These are phyloP conservation scores for Pteropus alecto DNA, from an alignment of 2,113 vertebrate genomes.

Conservation along the genomic window DNA sequence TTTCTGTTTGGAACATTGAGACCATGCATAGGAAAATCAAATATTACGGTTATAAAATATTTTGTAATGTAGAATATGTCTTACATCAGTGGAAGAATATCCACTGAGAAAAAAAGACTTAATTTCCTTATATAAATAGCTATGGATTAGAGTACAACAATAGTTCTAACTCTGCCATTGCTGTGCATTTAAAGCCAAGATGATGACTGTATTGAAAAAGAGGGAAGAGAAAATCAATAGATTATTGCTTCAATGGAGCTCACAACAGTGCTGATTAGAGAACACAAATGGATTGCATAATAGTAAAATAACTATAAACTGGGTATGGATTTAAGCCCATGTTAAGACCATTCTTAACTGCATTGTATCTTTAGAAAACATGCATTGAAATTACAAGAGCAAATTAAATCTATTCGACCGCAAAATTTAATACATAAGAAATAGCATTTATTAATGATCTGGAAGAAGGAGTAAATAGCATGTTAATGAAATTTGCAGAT, in stretches of 20 bases:
- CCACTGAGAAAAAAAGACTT: slow-evolving; percentile 60
- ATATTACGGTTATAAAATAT: slow-evolving; percentile 50
- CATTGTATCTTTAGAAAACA: slow-evolving; percentile 76
- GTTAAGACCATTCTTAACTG: slow-evolving; percentile 73
- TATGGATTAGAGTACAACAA: slow-evolving; percentile 59
- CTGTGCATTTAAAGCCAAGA: slow-evolving; percentile 63
- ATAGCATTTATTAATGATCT: slow-evolving; percentile 77
- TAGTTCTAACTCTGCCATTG: slow-evolving; percentile 61
- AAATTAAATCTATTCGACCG: slow-evolving; percentile 79
- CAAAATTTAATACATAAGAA: slow-evolving; percentile 82
- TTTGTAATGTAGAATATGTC: slow-evolving; percentile 32
- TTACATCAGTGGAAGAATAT: slow-evolving; percentile 52
- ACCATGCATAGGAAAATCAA: slow-evolving; percentile 31
- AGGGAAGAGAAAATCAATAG: slow-evolving; percentile 60
- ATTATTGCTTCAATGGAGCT: slow-evolving; percentile 76
- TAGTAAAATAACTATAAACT: slow-evolving; percentile 73
- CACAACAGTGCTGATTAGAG: slow-evolving; percentile 62
- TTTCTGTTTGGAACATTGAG: slow-evolving; percentile 18
- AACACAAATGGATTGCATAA: slow-evolving; percentile 71
- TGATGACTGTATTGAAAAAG: slow-evolving; percentile 76
- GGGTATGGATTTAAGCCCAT: slow-evolving; percentile 76
- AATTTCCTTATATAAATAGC: slow-evolving; percentile 71
- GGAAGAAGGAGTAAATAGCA: slow-evolving; percentile 74
- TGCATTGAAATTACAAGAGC: slow-evolving; percentile 76
- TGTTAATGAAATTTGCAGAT: slow-evolving; percentile 73